phyloP scores from a whole-genome alignment of 2,888 invertebrate species.

The Cotesia congregata region DNA sequence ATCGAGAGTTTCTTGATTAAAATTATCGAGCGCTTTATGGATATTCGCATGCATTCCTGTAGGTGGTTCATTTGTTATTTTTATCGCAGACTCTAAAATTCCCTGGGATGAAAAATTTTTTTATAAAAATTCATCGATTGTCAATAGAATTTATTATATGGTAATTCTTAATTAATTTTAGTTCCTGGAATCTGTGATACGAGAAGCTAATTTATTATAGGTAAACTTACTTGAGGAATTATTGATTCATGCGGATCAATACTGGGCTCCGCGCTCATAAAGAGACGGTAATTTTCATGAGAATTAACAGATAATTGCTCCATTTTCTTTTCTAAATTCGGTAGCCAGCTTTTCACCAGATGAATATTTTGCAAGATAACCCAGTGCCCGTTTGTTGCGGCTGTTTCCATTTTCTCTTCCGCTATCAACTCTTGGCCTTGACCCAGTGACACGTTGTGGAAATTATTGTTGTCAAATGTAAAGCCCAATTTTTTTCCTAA shows the following conservation, averaged over 20 bases:
- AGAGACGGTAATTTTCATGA: slow-evolving; percentile 74
- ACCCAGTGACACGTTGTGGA: slow-evolving; percentile 93
- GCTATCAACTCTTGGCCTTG: slow-evolving; percentile 96
- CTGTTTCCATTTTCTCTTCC: slow-evolving; percentile 86
- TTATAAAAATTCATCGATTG: background rate
- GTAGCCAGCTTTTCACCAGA: slow-evolving; percentile 90
- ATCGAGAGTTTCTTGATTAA: slow-evolving; percentile 92
- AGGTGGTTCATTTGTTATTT: slow-evolving; percentile 96
- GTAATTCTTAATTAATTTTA: too few species aligned
- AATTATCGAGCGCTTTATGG: slow-evolving; percentile 93
- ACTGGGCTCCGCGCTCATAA: slow-evolving; percentile 90
- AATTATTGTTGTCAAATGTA: slow-evolving; percentile 83
- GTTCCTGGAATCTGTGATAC: too few species aligned
- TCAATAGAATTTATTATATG: too few species aligned
- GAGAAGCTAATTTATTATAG: too few species aligned
- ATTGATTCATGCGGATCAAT: slow-evolving; percentile 76
- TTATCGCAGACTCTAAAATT: slow-evolving; percentile 92
- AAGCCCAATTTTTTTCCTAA: slow-evolving; percentile 86
- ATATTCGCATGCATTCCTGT: slow-evolving; percentile 95
- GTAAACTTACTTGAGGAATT: slow-evolving; percentile 72
- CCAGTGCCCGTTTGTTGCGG: slow-evolving; percentile 88
- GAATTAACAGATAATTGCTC: slow-evolving; percentile 82
- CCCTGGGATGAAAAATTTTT: slow-evolving; percentile 73
- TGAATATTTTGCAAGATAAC: slow-evolving; percentile 95
- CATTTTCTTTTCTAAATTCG: slow-evolving; percentile 90